Conservation (phyloP, 2,797 vertebrate genomes). For the Steatocranus sp. region DNA sequence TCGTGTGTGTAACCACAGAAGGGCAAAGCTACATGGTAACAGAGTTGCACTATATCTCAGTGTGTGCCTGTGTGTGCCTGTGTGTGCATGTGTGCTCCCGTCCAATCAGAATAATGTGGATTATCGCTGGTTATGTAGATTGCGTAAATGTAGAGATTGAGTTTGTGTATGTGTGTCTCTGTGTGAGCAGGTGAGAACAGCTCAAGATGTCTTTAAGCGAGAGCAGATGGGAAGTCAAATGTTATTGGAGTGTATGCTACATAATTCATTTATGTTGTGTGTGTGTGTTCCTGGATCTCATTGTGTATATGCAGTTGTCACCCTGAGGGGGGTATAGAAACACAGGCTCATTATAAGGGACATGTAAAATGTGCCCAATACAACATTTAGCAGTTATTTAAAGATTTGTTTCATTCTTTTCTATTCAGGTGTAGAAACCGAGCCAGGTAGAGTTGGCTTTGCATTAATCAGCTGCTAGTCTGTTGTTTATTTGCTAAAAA, state of each 20-base stretch:
- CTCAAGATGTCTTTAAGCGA: conserved; percentile 36
- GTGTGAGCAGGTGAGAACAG: conserved; percentile 34
- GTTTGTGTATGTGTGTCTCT: background rate
- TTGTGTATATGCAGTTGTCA: conserved; percentile 18
- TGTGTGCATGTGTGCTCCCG: background rate
- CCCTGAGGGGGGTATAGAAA: conserved; percentile 17
- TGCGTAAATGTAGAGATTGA: background rate
- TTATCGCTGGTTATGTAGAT: background rate
- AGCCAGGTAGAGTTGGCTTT: background rate
- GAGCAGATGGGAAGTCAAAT: conserved; percentile 50
- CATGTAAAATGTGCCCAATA: background rate
- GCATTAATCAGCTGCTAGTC: background rate
- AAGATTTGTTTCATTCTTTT: background rate
- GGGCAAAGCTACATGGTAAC: conserved; percentile 6
- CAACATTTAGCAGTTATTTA: background rate
- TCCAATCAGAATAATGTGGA: background rate
- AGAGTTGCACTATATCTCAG: background rate
- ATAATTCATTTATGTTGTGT: conserved; percentile 42
- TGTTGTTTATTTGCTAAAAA: background rate
- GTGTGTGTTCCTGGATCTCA: background rate
- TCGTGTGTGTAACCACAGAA: conserved; percentile 3
- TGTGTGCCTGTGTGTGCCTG: background rate
- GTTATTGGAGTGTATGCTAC: conserved; percentile 37
- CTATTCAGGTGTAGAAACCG: background rate
- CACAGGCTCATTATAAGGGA: background rate